phyloP scores from a whole-genome alignment of 2,888 invertebrate species.

The Trilocha varians region DNA sequence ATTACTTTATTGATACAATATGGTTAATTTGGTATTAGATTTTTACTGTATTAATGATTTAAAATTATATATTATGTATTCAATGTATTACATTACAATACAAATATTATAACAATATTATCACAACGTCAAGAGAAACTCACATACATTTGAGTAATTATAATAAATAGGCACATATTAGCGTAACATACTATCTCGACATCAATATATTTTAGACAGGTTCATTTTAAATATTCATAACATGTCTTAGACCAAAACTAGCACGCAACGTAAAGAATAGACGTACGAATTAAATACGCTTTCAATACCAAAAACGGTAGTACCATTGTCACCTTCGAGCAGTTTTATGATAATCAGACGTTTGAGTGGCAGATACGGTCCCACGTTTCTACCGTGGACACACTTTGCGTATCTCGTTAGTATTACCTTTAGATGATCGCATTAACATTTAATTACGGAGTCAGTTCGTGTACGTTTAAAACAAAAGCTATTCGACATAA shows the following conservation, averaged over 20 bases:
- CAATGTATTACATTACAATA: too few species aligned
- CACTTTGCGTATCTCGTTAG: constrained; percentile 2
- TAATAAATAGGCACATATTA: neutral
- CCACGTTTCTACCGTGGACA: constrained; percentile 12
- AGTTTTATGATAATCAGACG: constrained; percentile 36
- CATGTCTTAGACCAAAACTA: constrained; percentile 10
- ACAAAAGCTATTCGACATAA: constrained; percentile 27
- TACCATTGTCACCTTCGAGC: constrained; percentile 19
- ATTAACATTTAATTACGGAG: constrained; percentile 5
- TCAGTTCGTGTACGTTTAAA: constrained; percentile 3
- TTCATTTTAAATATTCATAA: neutral
- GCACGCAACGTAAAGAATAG: constrained; percentile 2
- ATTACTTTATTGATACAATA: too few species aligned
- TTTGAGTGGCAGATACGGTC: constrained; percentile 25
- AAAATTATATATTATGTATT: too few species aligned
- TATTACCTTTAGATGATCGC: constrained; percentile 1
- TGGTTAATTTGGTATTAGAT: too few species aligned
- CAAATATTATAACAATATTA: too few species aligned
- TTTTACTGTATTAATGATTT: too few species aligned
- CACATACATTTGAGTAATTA: too few species aligned
- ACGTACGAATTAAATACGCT: constrained; percentile 14
- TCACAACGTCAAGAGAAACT: too few species aligned
- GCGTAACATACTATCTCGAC: neutral
- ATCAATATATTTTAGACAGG: neutral
- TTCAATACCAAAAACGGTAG: constrained; percentile 30